Percentiles rank a stretch among this genome's conserved stretches.
phyloP scores from a whole-genome alignment of 2,797 vertebrate genomes.

The Cryptoprocta ferox region DNA sequence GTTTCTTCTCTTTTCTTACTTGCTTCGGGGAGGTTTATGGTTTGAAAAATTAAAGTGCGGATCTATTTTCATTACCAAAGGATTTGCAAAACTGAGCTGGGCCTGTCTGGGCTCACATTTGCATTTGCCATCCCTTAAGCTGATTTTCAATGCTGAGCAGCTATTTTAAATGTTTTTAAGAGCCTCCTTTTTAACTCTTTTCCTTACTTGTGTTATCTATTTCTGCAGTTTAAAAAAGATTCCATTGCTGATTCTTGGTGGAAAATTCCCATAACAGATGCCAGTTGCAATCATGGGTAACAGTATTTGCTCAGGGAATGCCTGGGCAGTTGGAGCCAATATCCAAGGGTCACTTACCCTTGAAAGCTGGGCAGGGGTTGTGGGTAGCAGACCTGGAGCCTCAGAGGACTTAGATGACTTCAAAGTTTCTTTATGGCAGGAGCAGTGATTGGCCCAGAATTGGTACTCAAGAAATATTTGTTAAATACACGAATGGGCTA shows the following conservation, averaged over 20 bases:
- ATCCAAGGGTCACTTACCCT: neutral
- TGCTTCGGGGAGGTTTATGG: constrained; percentile 83
- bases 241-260: constrained; percentile 65
- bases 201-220: constrained; percentile 68
- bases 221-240: constrained; percentile 71
- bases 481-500: neutral
- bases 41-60: constrained; percentile 82
- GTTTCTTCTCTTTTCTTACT: constrained; percentile 80
- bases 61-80: constrained; percentile 83
- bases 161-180: constrained; percentile 85
- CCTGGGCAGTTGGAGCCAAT: neutral
- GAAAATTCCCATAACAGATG: constrained; percentile 50
- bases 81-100: constrained; percentile 83
- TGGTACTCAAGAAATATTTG: neutral
- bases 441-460: neutral
- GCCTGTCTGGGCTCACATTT: constrained; percentile 84
- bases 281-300: neutral
- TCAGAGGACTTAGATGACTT: constrained; percentile 1
- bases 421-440: neutral
- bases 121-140: constrained; percentile 85
- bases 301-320: constrained; percentile 17
- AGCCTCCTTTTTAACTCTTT: constrained; percentile 80
- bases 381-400: neutral
- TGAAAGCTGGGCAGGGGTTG: neutral
- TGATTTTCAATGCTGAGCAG: constrained; percentile 83